Base-by-base conservation (phyloP, 2,888 invertebrate genomes). In the Isotomurus palustris region DNA sequence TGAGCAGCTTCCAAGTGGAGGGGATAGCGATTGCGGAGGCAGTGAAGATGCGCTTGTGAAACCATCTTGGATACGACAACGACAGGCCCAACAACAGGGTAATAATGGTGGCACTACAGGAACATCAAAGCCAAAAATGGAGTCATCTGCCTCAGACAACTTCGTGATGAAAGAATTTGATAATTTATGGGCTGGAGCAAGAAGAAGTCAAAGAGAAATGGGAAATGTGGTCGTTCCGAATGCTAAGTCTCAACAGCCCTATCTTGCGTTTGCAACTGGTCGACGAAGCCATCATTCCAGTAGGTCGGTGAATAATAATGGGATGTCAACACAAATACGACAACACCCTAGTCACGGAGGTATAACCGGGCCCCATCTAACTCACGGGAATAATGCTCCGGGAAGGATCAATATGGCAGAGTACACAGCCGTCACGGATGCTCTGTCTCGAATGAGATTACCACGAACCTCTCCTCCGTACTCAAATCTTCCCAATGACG, bases 1-100 rank as follows among this genome's bases (percentile, higher is more conserved):
- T 73, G 84, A 84, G 73, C 80, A 82, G 72, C 78, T 83, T 66
- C 80, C 82, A 21, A 84, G 84, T 74, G 84, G 84, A 74, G 84
- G 84, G 74, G 84, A 85, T 72, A 84, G 83, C 71, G 84, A 84
- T 73, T 83, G 83, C 2, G 65, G 56, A 6, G 65, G 63, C 2
- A 67, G 66, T 60, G 69, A 63, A 36, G 70, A 70, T 47, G 70
- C 68, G 12, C 43, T 68, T 2, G 66, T 70, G 25, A 60, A 62
- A 28, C 68, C 70, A 2, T 61, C 62, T 17, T 64, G 68, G 64
- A 53, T 67, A 1, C 56, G 67, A 19, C 66, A 64, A 28, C 29
- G 66, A 24, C 66, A 61, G 59, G 59, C 56, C 5, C 58, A 53
- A 19, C 64, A 57, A 28, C 62, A 60, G 36, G 58, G 49, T 14